phyloP scores from a whole-genome alignment of 2,113 vertebrate genomes.

The Notechis scutatus region DNA sequence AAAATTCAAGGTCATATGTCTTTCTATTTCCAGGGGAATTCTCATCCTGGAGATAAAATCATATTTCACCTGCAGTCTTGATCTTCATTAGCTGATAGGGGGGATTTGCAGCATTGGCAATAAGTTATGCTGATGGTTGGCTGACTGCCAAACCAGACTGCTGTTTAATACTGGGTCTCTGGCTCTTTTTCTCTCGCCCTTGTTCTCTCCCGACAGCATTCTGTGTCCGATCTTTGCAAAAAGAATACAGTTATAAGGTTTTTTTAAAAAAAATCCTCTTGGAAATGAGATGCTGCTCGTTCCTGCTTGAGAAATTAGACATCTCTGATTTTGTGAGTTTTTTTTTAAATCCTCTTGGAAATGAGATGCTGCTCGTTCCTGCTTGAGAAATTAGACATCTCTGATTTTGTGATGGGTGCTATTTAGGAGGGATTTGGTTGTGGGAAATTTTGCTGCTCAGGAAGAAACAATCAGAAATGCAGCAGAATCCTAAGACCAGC shows the following conservation, averaged over 20 bases:
- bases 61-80: slow-evolving; percentile 65
- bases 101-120: slow-evolving; percentile 69
- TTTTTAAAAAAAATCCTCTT: slow-evolving; percentile 28
- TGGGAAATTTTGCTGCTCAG: slow-evolving; percentile 52
- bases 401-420: slow-evolving; percentile 60
- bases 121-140: slow-evolving; percentile 72
- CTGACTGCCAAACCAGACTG: slow-evolving; percentile 65
- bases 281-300: slow-evolving; percentile 23
- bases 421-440: slow-evolving; percentile 74
- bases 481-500: slow-evolving; percentile 60
- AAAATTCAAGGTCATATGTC: slow-evolving; percentile 64
- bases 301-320: slow-evolving; percentile 18
- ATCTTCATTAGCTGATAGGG: slow-evolving; percentile 63
- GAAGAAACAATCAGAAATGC: slow-evolving; percentile 63
- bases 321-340: slow-evolving; percentile 48
- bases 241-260: slow-evolving; percentile 50
- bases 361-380: slow-evolving; percentile 21
- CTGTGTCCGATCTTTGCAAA: not conserved
- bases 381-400: slow-evolving; percentile 33
- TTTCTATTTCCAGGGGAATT: slow-evolving; percentile 17
- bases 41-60: slow-evolving; percentile 25
- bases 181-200: slow-evolving; percentile 23
- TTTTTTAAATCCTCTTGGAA: slow-evolving; percentile 17
- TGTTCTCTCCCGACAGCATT: slow-evolving; percentile 27
- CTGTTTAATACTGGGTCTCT: slow-evolving; percentile 42